Evolutionary conservation across 1,140 invertebrate genomes (phyloP).

Genomic region (Drosophila virilis): DNA sequence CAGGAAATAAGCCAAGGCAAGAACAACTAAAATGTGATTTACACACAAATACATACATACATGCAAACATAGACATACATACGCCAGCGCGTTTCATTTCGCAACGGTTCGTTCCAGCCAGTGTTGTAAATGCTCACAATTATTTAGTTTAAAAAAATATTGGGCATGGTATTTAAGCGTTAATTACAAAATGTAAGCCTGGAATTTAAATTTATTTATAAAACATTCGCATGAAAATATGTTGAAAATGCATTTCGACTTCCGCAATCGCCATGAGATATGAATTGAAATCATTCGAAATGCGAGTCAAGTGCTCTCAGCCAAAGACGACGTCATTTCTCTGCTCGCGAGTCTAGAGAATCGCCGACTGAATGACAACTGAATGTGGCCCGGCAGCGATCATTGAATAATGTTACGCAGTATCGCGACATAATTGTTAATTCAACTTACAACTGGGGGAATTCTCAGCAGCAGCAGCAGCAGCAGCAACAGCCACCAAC

Average conservation of each 20-base stretch:
- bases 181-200: too few relatives aligned
- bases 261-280: conserved; percentile 21
- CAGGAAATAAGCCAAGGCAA: background rate
- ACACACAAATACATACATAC: background rate
- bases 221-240: conserved; percentile 9
- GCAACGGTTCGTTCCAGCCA: background rate
- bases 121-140: background rate
- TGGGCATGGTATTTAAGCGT: background rate
- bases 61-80: background rate
- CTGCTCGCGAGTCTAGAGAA: conserved; percentile 49
- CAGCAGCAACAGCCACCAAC: conserved; percentile 7
- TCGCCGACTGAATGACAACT: conserved; percentile 61
- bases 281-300: conserved; percentile 44
- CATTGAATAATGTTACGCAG: conserved; percentile 54
- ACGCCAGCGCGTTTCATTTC: too few relatives aligned
- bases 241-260: conserved; percentile 17
- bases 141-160: background rate
- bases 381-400: conserved; percentile 15
- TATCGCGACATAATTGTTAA: conserved; percentile 51
- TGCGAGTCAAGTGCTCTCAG: conserved; percentile 46
- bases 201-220: background rate
- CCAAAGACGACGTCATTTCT: conserved; percentile 64
- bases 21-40: background rate
- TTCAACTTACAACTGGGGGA: conserved; percentile 63
- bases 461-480: too few relatives aligned